phyloP scores from a whole-genome alignment of 2,797 vertebrate species.

The Oreochromis mossambicus region DNA sequence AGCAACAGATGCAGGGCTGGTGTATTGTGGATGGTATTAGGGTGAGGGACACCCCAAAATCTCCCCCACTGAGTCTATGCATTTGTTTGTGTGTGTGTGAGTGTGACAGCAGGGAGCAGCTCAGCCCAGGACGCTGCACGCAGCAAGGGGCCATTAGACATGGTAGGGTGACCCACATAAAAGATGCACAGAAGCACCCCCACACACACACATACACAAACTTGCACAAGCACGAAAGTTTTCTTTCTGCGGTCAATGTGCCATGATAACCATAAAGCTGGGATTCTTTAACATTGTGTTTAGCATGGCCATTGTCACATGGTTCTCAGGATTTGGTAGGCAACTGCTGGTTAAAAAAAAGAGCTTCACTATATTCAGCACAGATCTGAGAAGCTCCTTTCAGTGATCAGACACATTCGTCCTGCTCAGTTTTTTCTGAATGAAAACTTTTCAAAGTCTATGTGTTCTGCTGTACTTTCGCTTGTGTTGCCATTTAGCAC shows the following conservation, averaged over 20 bases:
- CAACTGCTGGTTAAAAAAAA: constrained; percentile 25
- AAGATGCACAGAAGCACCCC: constrained; percentile 54
- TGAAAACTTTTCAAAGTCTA: not conserved
- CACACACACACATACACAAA: not conserved
- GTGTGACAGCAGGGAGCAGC: constrained; percentile 75
- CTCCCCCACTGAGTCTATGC: constrained; percentile 64
- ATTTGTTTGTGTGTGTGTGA: constrained; percentile 65
- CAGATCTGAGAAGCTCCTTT: constrained; percentile 33
- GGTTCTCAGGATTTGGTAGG: constrained; percentile 59
- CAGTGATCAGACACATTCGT: constrained; percentile 24
- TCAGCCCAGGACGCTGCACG: constrained; percentile 77
- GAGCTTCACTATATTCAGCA: constrained; percentile 32
- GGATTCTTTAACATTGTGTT: constrained; percentile 62
- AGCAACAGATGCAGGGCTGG: constrained; percentile 75
- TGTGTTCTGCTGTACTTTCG: not conserved
- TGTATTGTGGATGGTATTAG: constrained; percentile 72
- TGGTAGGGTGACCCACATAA: constrained; percentile 84
- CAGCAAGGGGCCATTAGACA: constrained; percentile 85
- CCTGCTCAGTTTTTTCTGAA: constrained; percentile 1
- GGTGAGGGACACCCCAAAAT: constrained; percentile 77
- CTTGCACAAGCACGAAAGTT: constrained; percentile 54
- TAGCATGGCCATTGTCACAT: constrained; percentile 63
- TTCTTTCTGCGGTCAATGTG: constrained; percentile 65
- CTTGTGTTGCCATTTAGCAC: not conserved
- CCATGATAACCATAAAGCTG: constrained; percentile 74